phyloP scores from a whole-genome alignment of 2,113 vertebrate genomes.

The Protobothrops flavoviridis region DNA sequence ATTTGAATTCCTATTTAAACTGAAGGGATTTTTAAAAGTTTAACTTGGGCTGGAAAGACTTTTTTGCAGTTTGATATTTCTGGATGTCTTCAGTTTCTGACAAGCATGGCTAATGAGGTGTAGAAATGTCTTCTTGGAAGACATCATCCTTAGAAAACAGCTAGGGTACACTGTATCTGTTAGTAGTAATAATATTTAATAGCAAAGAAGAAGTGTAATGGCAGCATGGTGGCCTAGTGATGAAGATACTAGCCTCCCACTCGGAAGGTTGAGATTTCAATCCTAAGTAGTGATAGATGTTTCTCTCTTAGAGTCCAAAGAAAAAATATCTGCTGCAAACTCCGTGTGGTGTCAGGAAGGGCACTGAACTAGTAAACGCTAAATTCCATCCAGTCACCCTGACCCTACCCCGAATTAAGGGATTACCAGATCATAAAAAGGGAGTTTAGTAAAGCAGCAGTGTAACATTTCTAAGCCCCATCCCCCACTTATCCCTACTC shows the following conservation, averaged over 20 bases:
- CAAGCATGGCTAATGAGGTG: neutral
- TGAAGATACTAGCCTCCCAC: too few species aligned
- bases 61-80: neutral
- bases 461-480: neutral
- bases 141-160: neutral
- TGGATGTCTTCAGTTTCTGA: neutral
- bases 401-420: neutral
- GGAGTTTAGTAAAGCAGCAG: neutral
- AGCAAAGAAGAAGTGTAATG: too few species aligned
- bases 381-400: neutral
- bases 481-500: neutral
- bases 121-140: neutral
- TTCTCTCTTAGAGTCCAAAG: too few species aligned
- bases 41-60: neutral
- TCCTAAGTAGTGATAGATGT: too few species aligned
- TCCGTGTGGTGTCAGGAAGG: neutral
- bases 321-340: neutral
- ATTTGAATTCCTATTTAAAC: neutral
- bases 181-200: too few species aligned
- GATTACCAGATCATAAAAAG: neutral
- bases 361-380: neutral
- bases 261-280: too few species aligned
- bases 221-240: too few species aligned
- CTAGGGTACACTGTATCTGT: neutral
- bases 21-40: neutral